Conservation (phyloP, 2,797 vertebrate genomes). For the Remorina albescens region DNA sequence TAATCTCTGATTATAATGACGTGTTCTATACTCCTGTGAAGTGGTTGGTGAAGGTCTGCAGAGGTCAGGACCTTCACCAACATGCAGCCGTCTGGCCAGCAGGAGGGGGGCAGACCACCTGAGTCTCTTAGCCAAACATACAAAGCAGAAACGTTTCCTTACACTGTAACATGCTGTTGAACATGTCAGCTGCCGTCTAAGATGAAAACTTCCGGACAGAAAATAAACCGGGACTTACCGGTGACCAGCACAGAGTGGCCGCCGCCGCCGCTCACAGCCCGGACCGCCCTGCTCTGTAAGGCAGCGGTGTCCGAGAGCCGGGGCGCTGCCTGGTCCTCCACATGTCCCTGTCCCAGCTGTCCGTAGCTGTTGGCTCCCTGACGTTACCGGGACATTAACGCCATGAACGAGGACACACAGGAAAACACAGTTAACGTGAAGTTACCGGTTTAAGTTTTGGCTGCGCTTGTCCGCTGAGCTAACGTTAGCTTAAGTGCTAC, state of each 20-base stretch:
- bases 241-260: slow-evolving; percentile 89
- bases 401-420: background rate
- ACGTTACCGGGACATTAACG: background rate
- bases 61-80: too few species aligned
- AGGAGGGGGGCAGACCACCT: slow-evolving; percentile 36
- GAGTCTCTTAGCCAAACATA: too few species aligned
- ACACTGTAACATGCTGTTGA: too few species aligned
- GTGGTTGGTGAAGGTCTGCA: too few species aligned
- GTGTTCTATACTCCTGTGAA: too few species aligned
- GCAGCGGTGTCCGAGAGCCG: slow-evolving; percentile 70
- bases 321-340: slow-evolving; percentile 86
- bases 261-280: slow-evolving; percentile 88
- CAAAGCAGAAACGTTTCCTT: too few species aligned
- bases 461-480: slow-evolving; percentile 31
- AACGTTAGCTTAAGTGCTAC: slow-evolving; percentile 36
- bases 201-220: background rate
- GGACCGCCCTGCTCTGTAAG: slow-evolving; percentile 61
- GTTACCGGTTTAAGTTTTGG: too few species aligned
- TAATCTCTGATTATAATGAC: too few species aligned
- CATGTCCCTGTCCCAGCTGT: slow-evolving; percentile 91
- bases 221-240: slow-evolving; percentile 74
- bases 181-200: background rate
- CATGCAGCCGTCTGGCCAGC: slow-evolving; percentile 4
- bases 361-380: slow-evolving; percentile 96
- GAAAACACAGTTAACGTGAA: accelerated